A percentile compares a stretch with the other conserved stretches of the same genome.
phyloP scores from a whole-genome alignment of 2,888 invertebrate genomes.

The Melanophora roralis region DNA sequence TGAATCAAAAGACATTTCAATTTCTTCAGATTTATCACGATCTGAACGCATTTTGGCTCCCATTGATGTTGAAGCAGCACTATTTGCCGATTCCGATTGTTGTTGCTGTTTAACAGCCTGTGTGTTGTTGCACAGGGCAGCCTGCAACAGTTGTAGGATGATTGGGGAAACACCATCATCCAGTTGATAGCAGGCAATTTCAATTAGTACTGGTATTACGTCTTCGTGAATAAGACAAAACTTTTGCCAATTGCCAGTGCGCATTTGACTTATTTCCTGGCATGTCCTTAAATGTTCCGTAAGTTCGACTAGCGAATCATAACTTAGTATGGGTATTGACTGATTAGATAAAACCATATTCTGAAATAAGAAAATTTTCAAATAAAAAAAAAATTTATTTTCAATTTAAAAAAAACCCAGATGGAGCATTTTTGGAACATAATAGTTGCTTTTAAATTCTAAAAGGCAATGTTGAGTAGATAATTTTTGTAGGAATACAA shows the following conservation, averaged over 20 bases:
- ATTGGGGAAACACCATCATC: conserved; percentile 96
- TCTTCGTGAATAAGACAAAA: conserved; percentile 86
- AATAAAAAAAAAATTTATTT: neutral
- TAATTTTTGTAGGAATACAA: no score
- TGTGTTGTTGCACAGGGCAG: conserved; percentile 85
- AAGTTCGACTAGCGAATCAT: conserved; percentile 94
- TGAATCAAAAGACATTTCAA: conserved; percentile 80
- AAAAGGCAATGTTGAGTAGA: no score
- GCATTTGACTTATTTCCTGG: conserved; percentile 92
- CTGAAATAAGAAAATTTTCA: conserved; percentile 39
- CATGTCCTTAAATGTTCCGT: conserved; percentile 97
- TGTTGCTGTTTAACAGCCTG: conserved; percentile 68
- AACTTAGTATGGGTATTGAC: conserved; percentile 81
- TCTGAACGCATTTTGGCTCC: conserved; percentile 79
- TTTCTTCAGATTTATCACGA: conserved; percentile 83
- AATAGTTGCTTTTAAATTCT: no score
- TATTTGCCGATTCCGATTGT: conserved; percentile 59
- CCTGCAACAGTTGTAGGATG: conserved; percentile 91
- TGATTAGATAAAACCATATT: conserved; percentile 66
- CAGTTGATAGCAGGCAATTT: conserved; percentile 87
- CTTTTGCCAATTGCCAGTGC: conserved; percentile 97
- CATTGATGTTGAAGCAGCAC: conserved; percentile 19
- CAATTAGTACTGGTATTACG: conserved; percentile 88
- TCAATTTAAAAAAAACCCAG: no score
- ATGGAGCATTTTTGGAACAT: no score